Conservation (phyloP, 2,113 vertebrate species). For the Ondatra zibethicus region DNA sequence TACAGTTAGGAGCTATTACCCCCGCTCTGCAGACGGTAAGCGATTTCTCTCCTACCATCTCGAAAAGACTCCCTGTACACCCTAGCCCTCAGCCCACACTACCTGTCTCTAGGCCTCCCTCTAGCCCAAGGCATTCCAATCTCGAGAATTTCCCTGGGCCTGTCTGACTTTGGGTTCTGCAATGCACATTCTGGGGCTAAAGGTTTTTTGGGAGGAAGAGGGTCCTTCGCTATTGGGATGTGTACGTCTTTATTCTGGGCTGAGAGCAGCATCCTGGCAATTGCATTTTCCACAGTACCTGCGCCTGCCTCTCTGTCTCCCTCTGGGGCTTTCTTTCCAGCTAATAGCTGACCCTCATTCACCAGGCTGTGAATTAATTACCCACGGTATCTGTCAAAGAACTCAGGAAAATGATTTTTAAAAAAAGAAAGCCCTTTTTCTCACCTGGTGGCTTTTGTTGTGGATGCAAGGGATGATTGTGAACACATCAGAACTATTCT, state of each 20-base stretch:
- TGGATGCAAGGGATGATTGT: not conserved
- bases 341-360: not conserved
- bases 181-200: rapidly evolving
- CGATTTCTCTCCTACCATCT: not conserved
- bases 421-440: conserved; percentile 35
- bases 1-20: not conserved
- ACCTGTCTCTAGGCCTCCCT: not conserved
- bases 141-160: not conserved
- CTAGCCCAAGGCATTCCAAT: not conserved
- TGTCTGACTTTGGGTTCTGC: not conserved
- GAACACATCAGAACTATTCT: conserved; percentile 40
- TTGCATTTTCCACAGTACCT: not conserved
- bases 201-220: rapidly evolving
- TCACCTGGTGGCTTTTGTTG: conserved; percentile 26
- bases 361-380: conserved; percentile 49
- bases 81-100: too few species aligned
- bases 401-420: conserved; percentile 29
- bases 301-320: rapidly evolving
- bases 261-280: rapidly evolving
- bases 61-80: not conserved
- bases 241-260: not conserved
- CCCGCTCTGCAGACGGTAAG: not conserved
- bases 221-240: rapidly evolving
- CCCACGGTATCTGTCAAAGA: not conserved
- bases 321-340: not conserved